Evolutionary conservation across 2,888 invertebrate species (phyloP).

Genomic region (Troglohyphantes excavatus): DNA sequence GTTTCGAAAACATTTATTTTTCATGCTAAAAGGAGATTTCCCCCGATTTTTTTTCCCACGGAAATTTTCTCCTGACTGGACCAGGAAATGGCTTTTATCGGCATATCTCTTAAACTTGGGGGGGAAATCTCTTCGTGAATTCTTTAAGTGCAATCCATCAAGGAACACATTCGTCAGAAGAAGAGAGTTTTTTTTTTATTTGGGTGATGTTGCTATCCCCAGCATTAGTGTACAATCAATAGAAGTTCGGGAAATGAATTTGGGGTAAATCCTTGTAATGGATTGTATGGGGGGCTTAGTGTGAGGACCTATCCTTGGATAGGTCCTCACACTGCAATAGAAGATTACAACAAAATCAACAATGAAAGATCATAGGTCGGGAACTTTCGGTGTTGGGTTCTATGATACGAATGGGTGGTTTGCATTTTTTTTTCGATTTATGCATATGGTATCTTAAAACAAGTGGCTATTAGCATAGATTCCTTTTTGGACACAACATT

Average conservation of each 20-base stretch:
- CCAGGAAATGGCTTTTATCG: not conserved
- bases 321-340: too few relatives aligned
- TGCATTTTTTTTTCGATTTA: too few relatives aligned
- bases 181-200: not conserved
- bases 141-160: slow-evolving; percentile 9
- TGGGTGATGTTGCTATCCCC: not conserved
- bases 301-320: too few relatives aligned
- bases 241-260: not conserved
- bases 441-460: too few relatives aligned
- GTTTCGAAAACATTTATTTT: not conserved
- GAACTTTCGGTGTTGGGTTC: too few relatives aligned
- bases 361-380: too few relatives aligned
- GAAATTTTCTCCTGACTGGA: not conserved
- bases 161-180: not conserved
- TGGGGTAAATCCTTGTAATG: not conserved
- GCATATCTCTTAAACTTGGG: not conserved
- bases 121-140: not conserved
- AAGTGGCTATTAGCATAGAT: too few relatives aligned
- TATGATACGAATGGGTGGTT: too few relatives aligned
- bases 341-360: too few relatives aligned
- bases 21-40: not conserved
- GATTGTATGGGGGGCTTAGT: not conserved
- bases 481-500: too few relatives aligned
- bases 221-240: slow-evolving; percentile 1
- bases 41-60: not conserved